A percentile compares a stretch with the other conserved stretches of the same genome.
Evolutionary conservation across 2,113 vertebrate genomes (phyloP).

Genomic region (Addax nasomaculatus): DNA sequence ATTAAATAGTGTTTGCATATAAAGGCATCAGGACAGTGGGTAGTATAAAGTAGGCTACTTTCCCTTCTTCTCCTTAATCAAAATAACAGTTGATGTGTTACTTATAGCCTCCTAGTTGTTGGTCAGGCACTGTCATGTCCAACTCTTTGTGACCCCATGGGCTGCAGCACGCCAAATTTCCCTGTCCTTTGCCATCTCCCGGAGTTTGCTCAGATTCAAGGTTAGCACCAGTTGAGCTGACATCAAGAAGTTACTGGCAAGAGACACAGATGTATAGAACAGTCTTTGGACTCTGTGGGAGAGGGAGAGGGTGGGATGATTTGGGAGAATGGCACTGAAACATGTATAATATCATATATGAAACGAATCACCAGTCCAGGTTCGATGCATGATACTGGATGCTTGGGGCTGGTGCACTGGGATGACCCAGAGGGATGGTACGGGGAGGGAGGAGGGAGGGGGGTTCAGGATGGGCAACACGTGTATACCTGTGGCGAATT

Average conservation of each 20-base stretch:
- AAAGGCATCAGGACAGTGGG: background rate
- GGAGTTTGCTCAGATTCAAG: background rate
- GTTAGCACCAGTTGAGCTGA: background rate
- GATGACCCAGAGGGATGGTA: too few relatives aligned
- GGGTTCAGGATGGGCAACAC: too few relatives aligned
- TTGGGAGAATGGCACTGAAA: too few relatives aligned
- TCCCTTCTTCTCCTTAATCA: background rate
- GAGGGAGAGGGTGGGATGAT: too few relatives aligned
- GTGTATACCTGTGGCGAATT: rapidly evolving
- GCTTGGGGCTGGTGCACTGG: too few relatives aligned
- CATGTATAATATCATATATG: too few relatives aligned
- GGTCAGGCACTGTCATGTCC: background rate
- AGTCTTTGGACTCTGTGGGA: too few relatives aligned
- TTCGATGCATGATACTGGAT: too few relatives aligned
- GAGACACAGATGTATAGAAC: too few relatives aligned
- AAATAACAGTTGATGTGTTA: background rate
- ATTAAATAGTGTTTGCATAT: background rate
- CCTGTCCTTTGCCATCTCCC: background rate
- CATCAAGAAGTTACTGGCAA: background rate
- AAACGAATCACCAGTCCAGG: too few relatives aligned
- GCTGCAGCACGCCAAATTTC: background rate
- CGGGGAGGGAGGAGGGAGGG: too few relatives aligned
- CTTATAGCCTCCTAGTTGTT: background rate
- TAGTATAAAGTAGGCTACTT: background rate
- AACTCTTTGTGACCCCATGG: background rate